Conservation (phyloP, 1,140 invertebrate species). For the Saccostrea glomerata region DNA sequence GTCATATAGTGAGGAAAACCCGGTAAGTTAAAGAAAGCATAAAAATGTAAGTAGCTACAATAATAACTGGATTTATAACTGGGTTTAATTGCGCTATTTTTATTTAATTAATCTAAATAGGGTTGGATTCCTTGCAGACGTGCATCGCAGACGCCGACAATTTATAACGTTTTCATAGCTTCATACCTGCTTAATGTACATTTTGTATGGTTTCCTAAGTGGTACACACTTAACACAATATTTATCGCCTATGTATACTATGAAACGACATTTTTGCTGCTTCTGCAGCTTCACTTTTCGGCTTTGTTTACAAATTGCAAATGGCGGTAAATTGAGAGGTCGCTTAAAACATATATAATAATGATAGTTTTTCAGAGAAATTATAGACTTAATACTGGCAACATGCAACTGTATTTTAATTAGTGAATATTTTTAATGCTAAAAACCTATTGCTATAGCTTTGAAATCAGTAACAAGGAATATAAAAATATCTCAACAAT, state of each 20-base stretch:
- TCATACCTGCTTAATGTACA: constrained; percentile 69
- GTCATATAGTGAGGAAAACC: no score
- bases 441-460: background rate
- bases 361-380: background rate
- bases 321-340: constrained; percentile 67
- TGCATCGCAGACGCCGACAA: background rate
- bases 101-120: background rate
- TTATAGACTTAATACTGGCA: background rate
- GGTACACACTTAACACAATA: background rate
- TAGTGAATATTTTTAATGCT: background rate
- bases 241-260: background rate
- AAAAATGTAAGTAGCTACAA: no score
- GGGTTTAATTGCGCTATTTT: no score
- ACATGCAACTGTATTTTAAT: background rate
- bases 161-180: background rate
- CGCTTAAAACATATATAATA: constrained; percentile 16
- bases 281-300: background rate
- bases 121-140: background rate
- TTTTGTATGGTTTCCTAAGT: constrained; percentile 41
- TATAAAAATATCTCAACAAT: background rate
- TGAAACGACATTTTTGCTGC: background rate
- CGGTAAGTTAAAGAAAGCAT: no score
- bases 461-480: background rate
- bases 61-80: no score
- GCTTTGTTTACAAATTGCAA: constrained; percentile 65